Conservation (phyloP, 1,140 invertebrate genomes). For the Drosophila novamexicana region DNA sequence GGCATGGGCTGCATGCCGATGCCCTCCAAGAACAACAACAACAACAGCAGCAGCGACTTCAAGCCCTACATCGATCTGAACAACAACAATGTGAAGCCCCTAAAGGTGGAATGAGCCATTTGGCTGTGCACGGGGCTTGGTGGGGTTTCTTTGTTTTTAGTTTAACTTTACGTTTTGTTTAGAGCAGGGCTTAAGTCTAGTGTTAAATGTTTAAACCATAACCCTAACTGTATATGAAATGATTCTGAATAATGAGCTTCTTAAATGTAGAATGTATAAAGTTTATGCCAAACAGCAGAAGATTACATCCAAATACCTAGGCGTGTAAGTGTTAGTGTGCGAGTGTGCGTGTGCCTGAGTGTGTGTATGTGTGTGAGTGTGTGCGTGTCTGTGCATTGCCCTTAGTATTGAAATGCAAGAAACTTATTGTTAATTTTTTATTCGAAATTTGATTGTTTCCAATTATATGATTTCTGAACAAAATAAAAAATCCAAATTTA, state of each 20-base stretch:
- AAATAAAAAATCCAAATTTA: constrained; percentile 28
- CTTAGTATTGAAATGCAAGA: constrained; percentile 23
- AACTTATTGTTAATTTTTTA: constrained; percentile 23
- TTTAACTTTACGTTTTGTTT: constrained; percentile 58
- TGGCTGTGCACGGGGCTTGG: not conserved
- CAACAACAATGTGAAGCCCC: constrained; percentile 74
- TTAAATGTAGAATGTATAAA: constrained; percentile 54
- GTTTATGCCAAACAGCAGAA: constrained; percentile 76
- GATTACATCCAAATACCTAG: constrained; percentile 72
- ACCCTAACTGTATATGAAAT: constrained; percentile 38
- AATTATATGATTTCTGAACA: constrained; percentile 23
- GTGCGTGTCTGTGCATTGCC: constrained; percentile 49
- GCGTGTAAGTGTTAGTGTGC: constrained; percentile 56
- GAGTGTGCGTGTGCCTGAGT: constrained; percentile 32
- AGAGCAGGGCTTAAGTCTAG: constrained; percentile 71
- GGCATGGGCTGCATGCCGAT: constrained; percentile 77
- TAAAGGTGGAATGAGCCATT: constrained; percentile 66
- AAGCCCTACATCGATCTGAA: constrained; percentile 77
- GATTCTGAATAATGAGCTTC: constrained; percentile 46
- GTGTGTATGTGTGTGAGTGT: constrained; percentile 29
- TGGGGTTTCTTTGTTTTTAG: constrained; percentile 39
- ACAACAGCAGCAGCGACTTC: constrained; percentile 42
- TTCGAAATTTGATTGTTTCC: constrained; percentile 34
- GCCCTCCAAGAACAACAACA: constrained; percentile 18
- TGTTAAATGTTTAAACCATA: constrained; percentile 47